Conservation (phyloP, 2,888 invertebrate species). For the Eupeodes luniger region DNA sequence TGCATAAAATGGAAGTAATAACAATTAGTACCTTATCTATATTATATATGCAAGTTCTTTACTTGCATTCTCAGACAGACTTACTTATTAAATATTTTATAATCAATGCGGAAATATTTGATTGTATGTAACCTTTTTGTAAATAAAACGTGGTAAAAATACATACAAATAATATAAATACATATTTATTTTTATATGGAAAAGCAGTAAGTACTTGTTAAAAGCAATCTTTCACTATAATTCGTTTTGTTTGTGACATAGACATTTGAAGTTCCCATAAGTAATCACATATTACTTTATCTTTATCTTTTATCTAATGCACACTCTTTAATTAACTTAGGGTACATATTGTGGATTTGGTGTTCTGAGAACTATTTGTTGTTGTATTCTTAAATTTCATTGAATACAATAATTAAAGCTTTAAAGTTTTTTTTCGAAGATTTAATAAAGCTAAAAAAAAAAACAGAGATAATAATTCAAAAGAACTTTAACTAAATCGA, state of each 20-base stretch:
- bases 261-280: slow-evolving; percentile 39
- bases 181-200: neutral
- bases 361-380: neutral
- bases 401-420: too few relatives aligned
- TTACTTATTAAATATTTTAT: slow-evolving; percentile 35
- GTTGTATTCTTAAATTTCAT: too few relatives aligned
- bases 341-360: neutral
- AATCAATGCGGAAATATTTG: slow-evolving; percentile 54
- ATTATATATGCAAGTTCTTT: neutral
- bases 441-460: too few relatives aligned
- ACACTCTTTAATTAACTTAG: neutral
- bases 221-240: slow-evolving; percentile 30
- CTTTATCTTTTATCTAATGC: slow-evolving; percentile 21
- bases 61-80: slow-evolving; percentile 24
- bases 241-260: slow-evolving; percentile 29
- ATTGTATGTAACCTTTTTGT: neutral
- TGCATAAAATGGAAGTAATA: neutral
- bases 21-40: neutral
- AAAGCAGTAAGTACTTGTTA: slow-evolving; percentile 36
- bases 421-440: too few relatives aligned
- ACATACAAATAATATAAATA: neutral
- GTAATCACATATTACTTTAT: slow-evolving; percentile 24
- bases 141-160: slow-evolving; percentile 1
- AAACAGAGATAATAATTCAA: too few relatives aligned
- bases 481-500: too few relatives aligned